A percentile compares a stretch with the other conserved stretches of the same genome.
Evolutionary conservation across 2,797 vertebrate genomes (phyloP).

Genomic region (Adelosebastes latens): DNA sequence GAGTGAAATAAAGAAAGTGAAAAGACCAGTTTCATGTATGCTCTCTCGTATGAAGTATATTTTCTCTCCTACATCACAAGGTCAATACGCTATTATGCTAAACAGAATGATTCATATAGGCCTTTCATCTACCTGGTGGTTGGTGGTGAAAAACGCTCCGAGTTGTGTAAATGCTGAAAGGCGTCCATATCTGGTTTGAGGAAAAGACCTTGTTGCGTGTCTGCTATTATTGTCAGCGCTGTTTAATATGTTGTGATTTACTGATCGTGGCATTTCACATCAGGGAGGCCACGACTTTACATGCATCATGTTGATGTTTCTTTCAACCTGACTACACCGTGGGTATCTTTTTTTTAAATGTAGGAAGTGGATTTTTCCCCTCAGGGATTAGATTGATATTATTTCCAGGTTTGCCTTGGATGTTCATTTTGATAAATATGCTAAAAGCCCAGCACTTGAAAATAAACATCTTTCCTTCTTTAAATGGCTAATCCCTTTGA

Average conservation of each 20-base stretch:
- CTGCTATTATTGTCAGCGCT: conserved; percentile 27
- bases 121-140: conserved; percentile 44
- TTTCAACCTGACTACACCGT: conserved; percentile 44
- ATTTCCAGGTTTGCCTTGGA: conserved; percentile 54
- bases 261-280: conserved; percentile 46
- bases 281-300: conserved; percentile 44
- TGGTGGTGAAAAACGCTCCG: conserved; percentile 44
- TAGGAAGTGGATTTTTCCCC: conserved; percentile 36
- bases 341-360: conserved; percentile 30
- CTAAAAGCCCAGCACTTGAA: conserved; percentile 65
- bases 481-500: conserved; percentile 79
- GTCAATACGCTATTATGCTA: conserved; percentile 67
- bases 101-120: conserved; percentile 61
- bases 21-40: conserved; percentile 14
- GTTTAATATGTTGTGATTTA: conserved; percentile 51
- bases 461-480: conserved; percentile 69
- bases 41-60: conserved; percentile 34
- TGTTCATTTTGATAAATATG: conserved; percentile 71
- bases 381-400: conserved; percentile 51
- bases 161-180: conserved; percentile 44
- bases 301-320: conserved; percentile 49
- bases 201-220: conserved; percentile 29
- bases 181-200: conserved; percentile 25
- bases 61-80: conserved; percentile 60
- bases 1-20: conserved; percentile 48